These are phyloP conservation scores for Peromyscus nudipes DNA, from an alignment of 2,797 vertebrate genomes.

Conservation along the genomic window DNA sequence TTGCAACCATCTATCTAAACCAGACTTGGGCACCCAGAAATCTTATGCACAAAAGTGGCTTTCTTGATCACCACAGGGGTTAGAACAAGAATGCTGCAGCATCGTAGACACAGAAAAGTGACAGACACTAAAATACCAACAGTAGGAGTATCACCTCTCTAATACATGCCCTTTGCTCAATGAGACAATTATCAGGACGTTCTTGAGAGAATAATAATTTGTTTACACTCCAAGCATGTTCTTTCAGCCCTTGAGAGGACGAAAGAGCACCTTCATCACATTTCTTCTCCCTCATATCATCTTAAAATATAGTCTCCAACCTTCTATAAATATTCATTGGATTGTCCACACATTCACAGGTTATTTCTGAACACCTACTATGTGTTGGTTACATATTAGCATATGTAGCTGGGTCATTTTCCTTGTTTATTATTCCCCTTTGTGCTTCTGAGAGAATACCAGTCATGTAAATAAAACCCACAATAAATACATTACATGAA, in stretches of 20 bases:
- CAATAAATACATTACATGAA: slow-evolving; percentile 40
- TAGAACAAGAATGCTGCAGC: slow-evolving; percentile 24
- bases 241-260: slow-evolving; percentile 56
- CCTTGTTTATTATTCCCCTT: slow-evolving; percentile 5
- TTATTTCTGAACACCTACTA: slow-evolving; percentile 47
- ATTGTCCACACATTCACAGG: neutral
- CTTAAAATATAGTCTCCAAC: neutral
- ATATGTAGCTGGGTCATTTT: neutral
- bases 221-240: slow-evolving; percentile 60
- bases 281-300: neutral
- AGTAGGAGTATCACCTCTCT: slow-evolving; percentile 54
- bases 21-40: neutral
- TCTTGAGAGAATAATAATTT: slow-evolving; percentile 74
- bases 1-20: neutral
- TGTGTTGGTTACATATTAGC: neutral
- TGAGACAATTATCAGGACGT: slow-evolving; percentile 65
- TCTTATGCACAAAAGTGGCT: slow-evolving; percentile 50
- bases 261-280: slow-evolving; percentile 11
- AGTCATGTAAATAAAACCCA: slow-evolving; percentile 3
- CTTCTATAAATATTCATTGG: neutral
- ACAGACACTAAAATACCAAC: slow-evolving; percentile 69
- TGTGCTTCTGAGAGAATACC: neutral
- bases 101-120: slow-evolving; percentile 61
- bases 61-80: neutral
- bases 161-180: slow-evolving; percentile 68